phyloP scores from a whole-genome alignment of 2,888 invertebrate genomes.

The Lymantria monacha region DNA sequence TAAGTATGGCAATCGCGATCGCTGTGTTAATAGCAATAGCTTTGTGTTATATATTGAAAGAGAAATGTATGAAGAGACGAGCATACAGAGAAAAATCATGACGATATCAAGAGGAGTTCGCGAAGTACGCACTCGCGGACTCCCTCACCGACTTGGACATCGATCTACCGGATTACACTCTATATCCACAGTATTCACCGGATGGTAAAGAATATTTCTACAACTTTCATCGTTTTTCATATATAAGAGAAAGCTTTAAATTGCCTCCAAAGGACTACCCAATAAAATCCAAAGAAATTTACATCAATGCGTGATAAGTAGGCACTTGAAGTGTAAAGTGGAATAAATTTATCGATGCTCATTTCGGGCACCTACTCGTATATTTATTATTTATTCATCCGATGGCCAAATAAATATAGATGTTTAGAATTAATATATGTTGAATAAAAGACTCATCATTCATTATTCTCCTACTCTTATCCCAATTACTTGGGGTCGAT shows the following conservation, averaged over 20 bases:
- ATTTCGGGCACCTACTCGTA: neutral
- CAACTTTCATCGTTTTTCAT: constrained; percentile 74
- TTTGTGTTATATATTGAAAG: constrained; percentile 90
- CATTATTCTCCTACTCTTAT: too few relatives aligned
- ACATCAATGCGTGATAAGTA: constrained; percentile 61
- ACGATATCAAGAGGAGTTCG: constrained; percentile 80
- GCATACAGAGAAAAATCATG: constrained; percentile 88
- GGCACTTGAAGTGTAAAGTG: neutral
- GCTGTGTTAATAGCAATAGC: constrained; percentile 91
- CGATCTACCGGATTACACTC: constrained; percentile 65
- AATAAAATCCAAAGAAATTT: constrained; percentile 59
- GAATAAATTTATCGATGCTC: neutral
- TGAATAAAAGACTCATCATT: too few relatives aligned
- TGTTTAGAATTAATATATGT: too few relatives aligned
- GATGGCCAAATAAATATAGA: too few relatives aligned
- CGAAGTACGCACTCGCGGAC: constrained; percentile 70
- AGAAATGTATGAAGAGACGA: constrained; percentile 89
- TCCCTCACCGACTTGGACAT: constrained; percentile 62
- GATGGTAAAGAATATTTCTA: constrained; percentile 76
- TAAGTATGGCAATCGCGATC: constrained; percentile 92
- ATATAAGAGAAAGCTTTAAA: constrained; percentile 67
- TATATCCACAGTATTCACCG: constrained; percentile 73
- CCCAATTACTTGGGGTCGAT: too few relatives aligned
- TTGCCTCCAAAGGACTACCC: constrained; percentile 73
- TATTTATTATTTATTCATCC: neutral